phyloP scores from a whole-genome alignment of 2,113 vertebrate species.

The Puffinus mauretanicus region DNA sequence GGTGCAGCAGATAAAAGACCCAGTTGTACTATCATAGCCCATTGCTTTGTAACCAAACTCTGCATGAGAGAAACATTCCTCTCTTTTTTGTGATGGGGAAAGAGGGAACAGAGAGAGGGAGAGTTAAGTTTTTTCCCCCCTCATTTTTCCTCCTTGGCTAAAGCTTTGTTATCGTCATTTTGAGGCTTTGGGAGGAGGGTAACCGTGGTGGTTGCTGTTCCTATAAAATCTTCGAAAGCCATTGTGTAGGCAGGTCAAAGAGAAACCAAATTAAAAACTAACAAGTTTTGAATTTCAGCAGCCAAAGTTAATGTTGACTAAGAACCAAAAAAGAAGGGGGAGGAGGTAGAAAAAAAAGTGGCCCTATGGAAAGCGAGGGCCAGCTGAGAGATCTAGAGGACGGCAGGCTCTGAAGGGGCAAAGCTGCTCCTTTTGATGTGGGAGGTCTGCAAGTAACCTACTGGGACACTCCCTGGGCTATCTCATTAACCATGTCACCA shows the following conservation, averaged over 20 bases:
- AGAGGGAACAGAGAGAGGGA: background rate
- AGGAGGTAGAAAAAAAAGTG: background rate
- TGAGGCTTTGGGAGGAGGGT: background rate
- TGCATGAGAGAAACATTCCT: background rate
- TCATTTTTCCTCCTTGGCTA: background rate
- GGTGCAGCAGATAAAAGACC: slow-evolving; percentile 33
- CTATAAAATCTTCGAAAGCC: slow-evolving; percentile 36
- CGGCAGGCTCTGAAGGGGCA: slow-evolving; percentile 68
- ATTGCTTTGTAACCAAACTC: slow-evolving; percentile 38
- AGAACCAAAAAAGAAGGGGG: slow-evolving; percentile 44
- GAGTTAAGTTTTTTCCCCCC: background rate
- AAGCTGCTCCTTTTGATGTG: slow-evolving; percentile 91
- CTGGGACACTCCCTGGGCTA: slow-evolving; percentile 87
- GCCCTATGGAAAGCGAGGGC: slow-evolving; percentile 62
- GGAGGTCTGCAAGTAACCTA: slow-evolving; percentile 90
- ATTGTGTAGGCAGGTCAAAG: slow-evolving; percentile 70
- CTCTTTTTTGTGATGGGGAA: background rate
- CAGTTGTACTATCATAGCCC: background rate
- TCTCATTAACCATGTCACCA: slow-evolving; percentile 99
- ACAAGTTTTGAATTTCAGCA: slow-evolving; percentile 74
- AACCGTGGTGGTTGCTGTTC: background rate
- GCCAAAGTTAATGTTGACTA: slow-evolving; percentile 74
- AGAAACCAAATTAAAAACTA: slow-evolving; percentile 72
- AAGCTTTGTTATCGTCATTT: background rate
- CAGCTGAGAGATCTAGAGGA: slow-evolving; percentile 75